Base-by-base conservation (phyloP, 2,113 vertebrate genomes). In the Aramus guarauna region DNA sequence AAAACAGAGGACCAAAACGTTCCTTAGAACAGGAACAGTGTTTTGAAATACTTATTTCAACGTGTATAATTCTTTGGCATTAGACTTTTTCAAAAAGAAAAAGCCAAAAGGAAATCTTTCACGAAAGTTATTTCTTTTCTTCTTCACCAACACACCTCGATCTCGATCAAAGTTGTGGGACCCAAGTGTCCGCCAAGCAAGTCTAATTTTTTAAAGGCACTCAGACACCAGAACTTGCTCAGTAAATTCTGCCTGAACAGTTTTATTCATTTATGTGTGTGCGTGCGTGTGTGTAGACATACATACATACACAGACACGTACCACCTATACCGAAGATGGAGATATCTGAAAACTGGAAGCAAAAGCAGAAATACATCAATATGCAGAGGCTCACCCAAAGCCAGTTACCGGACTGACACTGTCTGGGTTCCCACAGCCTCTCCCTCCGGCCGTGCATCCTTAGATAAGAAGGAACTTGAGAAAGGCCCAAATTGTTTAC, bases 241-340 rank as follows among this genome's bases (percentile, higher is more conserved):
- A 69, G n/a, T 55, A 92, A 58, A 67, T 55, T 53, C 32, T 41
- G 32, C 0, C 1, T 32, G 15, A 64, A 69, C 18, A 60, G 12
- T 52, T 85, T 72, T 39, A 50, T 30, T 68, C 6, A 2, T 16
- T 1, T 4, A 0, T 9, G 1, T 16, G 6, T 9, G 9, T 20
- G 37, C 24, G 21, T 9, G 1, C 13, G 6, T 9, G 9, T 20
- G 37, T 27, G 21, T 9, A 11, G 12, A 22, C 9, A 47, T 4
- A 29, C 41, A 34, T 3, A 13, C 4, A 24, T 1, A 6, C 4
- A 6, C 9, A 1, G 45, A n/a, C 32, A 45, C 1, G 3, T 10
- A 30, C 39, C 32, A 3, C 9, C 56, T 15, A 18, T 4, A 37
- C 12, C 59, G 20, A 79, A 69, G 32, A 48, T 11, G 5, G 41